These are phyloP conservation scores for Antechinus stuartii DNA, from an alignment of 2,113 vertebrate genomes.

Conservation along the genomic window DNA sequence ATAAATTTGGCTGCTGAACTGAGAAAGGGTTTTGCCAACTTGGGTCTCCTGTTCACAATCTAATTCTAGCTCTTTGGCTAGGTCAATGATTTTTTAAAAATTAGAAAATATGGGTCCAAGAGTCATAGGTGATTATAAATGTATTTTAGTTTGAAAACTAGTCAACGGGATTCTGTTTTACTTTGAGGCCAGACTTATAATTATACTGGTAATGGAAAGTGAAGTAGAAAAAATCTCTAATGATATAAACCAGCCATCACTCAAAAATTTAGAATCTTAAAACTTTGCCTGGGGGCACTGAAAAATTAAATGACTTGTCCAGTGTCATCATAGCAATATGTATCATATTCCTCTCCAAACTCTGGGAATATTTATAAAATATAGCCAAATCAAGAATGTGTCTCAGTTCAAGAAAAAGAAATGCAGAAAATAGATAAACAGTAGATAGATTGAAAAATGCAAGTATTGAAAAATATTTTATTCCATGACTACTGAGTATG, in stretches of 20 bases:
- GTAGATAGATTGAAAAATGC: background rate
- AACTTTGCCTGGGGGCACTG: background rate
- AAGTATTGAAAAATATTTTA: background rate
- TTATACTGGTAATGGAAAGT: background rate
- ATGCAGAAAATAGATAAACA: background rate
- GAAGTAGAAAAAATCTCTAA: background rate
- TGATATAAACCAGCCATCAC: background rate
- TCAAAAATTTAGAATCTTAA: background rate
- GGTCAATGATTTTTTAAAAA: background rate
- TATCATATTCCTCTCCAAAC: background rate
- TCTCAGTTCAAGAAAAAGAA: background rate
- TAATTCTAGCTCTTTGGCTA: background rate
- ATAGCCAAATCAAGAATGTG: background rate
- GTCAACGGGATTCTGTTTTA: background rate
- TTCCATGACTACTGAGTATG: background rate
- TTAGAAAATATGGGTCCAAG: background rate
- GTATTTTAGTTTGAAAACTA: background rate
- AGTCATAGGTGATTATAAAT: background rate
- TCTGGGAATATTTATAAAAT: background rate
- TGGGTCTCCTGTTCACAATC: too few species aligned
- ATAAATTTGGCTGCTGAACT: too few species aligned
- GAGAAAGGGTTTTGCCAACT: too few species aligned
- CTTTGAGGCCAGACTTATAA: background rate
- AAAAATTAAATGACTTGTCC: background rate
- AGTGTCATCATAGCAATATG: background rate